Evolutionary conservation across 2,888 invertebrate genomes (phyloP).

Genomic region (Oscheius sp.): DNA sequence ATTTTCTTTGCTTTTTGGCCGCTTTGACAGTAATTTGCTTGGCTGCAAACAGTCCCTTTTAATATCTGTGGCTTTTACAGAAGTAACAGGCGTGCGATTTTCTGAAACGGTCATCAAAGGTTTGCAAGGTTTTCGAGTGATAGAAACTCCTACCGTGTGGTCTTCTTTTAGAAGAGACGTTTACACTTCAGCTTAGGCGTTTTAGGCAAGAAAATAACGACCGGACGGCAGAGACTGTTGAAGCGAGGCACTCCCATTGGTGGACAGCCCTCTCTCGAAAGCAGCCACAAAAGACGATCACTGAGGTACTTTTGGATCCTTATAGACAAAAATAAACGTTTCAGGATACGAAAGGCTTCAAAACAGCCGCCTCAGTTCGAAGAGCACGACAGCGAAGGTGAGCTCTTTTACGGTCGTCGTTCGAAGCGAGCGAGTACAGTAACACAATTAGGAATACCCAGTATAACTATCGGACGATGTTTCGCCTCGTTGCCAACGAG

Average conservation of each 20-base stretch:
- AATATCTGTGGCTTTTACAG: conserved; percentile 24
- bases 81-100: conserved; percentile 32
- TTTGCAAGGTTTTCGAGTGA: conserved; percentile 21
- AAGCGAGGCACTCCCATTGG: conserved; percentile 70
- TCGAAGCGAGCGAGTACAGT: conserved; percentile 4
- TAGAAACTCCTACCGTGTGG: conserved; percentile 26
- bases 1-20: background rate
- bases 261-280: conserved; percentile 58
- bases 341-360: conserved; percentile 64
- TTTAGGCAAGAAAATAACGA: conserved; percentile 68
- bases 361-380: conserved; percentile 57
- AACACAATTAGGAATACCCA: conserved; percentile 14
- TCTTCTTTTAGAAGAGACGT: conserved; percentile 2
- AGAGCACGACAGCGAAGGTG: conserved; percentile 42
- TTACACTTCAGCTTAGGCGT: background rate
- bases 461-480: conserved; percentile 16
- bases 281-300: conserved; percentile 62
- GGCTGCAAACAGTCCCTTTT: conserved; percentile 1
- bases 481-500: conserved; percentile 23
- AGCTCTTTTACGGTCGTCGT: conserved; percentile 3
- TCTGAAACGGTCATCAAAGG: conserved; percentile 24
- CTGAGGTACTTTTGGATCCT: conserved; percentile 49
- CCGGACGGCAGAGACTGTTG: conserved; percentile 71
- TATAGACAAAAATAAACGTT: background rate
- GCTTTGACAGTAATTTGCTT: conserved; percentile 6